Conservation (phyloP, 2,113 vertebrate species). For the Tonatia bakeri region DNA sequence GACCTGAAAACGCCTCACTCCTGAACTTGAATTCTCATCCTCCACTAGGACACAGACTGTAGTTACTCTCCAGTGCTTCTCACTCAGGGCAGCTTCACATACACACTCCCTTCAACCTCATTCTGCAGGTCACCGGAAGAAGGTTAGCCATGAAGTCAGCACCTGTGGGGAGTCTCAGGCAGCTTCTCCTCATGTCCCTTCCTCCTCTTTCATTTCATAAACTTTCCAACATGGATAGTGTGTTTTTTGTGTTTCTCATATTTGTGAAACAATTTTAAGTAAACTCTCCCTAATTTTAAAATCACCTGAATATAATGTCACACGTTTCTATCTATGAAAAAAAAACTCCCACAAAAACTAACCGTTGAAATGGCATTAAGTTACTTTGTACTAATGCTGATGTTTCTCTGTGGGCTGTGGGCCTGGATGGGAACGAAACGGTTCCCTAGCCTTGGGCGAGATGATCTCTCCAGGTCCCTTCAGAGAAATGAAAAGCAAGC, state of each 20-base stretch:
- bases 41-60: not conserved
- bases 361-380: not conserved
- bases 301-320: not conserved
- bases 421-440: not conserved
- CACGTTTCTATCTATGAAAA: not conserved
- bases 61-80: not conserved
- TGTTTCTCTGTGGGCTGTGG: not conserved
- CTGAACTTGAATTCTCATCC: not conserved
- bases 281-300: slow-evolving; percentile 5
- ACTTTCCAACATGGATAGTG: not conserved
- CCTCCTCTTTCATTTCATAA: not conserved
- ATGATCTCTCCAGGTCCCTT: not conserved
- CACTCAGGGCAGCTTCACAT: not conserved
- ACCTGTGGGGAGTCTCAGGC: rapidly evolving
- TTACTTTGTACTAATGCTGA: not conserved
- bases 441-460: not conserved
- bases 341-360: not conserved
- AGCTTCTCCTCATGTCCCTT: not conserved
- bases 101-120: no score
- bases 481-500: not conserved
- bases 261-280: slow-evolving; percentile 12
- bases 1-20: not conserved
- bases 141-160: not conserved
- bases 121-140: rapidly evolving
- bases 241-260: not conserved